Percentiles rank a stretch among this genome's conserved stretches.
phyloP scores from a whole-genome alignment of 2,797 vertebrate species.

The Hephaestus fuliginosus region DNA sequence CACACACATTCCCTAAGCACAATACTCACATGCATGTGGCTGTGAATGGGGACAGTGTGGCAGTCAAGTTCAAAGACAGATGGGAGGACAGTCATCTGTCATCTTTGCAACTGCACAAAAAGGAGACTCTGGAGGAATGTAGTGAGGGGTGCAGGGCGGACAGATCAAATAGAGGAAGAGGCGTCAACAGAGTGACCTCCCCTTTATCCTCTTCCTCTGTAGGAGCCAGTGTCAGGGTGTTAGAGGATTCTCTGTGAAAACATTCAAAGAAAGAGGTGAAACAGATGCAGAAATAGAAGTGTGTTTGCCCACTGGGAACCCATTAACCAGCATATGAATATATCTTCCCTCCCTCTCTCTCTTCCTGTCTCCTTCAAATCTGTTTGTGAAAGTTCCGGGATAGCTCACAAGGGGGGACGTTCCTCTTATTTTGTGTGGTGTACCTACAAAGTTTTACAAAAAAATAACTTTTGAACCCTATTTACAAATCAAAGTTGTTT shows the following conservation, averaged over 20 bases:
- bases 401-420: slow-evolving; percentile 4
- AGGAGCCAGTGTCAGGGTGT: slow-evolving; percentile 48
- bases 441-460: background rate
- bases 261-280: slow-evolving; percentile 49
- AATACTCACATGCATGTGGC: slow-evolving; percentile 53
- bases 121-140: slow-evolving; percentile 64
- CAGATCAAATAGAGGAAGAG: slow-evolving; percentile 46
- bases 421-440: background rate
- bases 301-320: slow-evolving; percentile 79
- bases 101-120: slow-evolving; percentile 59
- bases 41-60: slow-evolving; percentile 67
- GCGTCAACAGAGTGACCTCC: slow-evolving; percentile 37
- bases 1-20: slow-evolving; percentile 43
- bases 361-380: slow-evolving; percentile 12
- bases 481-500: background rate
- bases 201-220: slow-evolving; percentile 18
- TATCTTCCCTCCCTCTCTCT: slow-evolving; percentile 24
- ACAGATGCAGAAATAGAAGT: slow-evolving; percentile 76
- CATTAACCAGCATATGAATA: slow-evolving; percentile 60
- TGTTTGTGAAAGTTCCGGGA: slow-evolving; percentile 35
- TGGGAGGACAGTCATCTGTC: slow-evolving; percentile 56
- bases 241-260: slow-evolving; percentile 65
- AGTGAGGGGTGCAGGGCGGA: slow-evolving; percentile 32
- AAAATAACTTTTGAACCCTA: too few relatives aligned
- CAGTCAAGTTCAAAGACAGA: slow-evolving; percentile 57